A percentile compares a stretch with the other conserved stretches of the same genome.
These are phyloP conservation scores for Tragulus kanchil DNA, from an alignment of 2,113 vertebrate species.

Conservation along the genomic window DNA sequence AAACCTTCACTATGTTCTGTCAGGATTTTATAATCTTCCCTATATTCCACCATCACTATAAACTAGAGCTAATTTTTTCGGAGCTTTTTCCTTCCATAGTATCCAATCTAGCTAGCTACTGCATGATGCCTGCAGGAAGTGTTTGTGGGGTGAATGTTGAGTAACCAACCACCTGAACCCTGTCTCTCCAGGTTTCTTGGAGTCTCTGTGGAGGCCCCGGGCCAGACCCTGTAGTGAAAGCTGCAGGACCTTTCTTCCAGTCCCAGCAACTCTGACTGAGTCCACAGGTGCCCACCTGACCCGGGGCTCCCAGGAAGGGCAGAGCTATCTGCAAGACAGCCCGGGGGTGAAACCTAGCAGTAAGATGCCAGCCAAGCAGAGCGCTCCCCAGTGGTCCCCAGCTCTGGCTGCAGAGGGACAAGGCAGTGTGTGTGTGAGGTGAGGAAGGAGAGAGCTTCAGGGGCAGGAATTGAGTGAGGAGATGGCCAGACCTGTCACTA, in stretches of 20 bases:
- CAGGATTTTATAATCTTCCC: not conserved
- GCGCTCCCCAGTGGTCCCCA: not conserved
- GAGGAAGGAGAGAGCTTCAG: not conserved
- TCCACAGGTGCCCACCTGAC: not conserved
- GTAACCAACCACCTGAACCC: not conserved
- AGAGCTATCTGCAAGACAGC: not conserved
- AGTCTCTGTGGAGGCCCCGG: not conserved
- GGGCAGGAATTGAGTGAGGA: not conserved
- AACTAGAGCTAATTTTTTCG: not conserved
- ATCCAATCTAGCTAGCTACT: no score
- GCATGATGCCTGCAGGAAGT: no score
- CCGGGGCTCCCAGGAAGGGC: not conserved
- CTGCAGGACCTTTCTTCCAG: not conserved
- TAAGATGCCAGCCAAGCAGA: slow-evolving; percentile 3
- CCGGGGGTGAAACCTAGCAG: not conserved
- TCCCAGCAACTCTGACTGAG: not conserved
- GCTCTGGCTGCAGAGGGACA: not conserved
- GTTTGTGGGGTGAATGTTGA: not conserved
- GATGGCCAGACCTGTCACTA: not conserved
- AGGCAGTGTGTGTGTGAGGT: slow-evolving; percentile 18
- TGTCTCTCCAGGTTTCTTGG: slow-evolving; percentile 62
- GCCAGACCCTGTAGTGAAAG: not conserved
- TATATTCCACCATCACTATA: not conserved
- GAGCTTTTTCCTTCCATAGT: no score
- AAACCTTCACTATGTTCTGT: not conserved